Base-by-base conservation (phyloP, 2,113 vertebrate species). In the Ophiodon elongatus region DNA sequence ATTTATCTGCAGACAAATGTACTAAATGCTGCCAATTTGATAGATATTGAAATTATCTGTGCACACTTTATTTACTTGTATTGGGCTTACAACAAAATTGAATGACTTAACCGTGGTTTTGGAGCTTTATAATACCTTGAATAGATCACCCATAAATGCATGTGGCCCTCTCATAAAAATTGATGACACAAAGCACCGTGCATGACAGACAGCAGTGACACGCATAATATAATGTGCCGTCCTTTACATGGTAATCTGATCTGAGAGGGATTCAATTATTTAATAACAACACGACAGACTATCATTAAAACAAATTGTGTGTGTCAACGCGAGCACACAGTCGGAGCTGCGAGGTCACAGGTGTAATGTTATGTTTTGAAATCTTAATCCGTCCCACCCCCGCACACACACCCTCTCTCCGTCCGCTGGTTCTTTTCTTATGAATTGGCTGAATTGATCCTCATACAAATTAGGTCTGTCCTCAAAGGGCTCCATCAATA, bases 391-490 rank as follows among this genome's bases (percentile, higher is more conserved):
- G 41, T 31, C 86, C 39, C 85, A 47, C 89, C 79, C 81, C 84
- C 79, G 17, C 75, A 37, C 79, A 45, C 62, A 74, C 27, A 70
- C 52, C 60, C 23, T 23, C 35, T n/a, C 39, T 70, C 70, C 23
- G 6, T 80, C 80, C 54, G 31, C 83, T 79, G 83, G 27, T 82
- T 76, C 82, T 75, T 86, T 90, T 90, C 92, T 96, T 96, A 96
- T 96, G 95, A 96, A 96, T 97, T 95, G 95, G 96, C 94, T 88
- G 91, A 96, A 97, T 96, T 97, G 96, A 95, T 97, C 96, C 95
- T 94, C 95, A 95, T 94, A 95, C 93, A 96, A 96, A 95, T 96
- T 92, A 95, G 93, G 92, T 86, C 90, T 86, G 93, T 96, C 94
- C 95, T 96, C 95, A 96, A 96, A 96, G 95, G 95, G 93, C 91